Evolutionary conservation across 2,113 vertebrate genomes (phyloP), one percentile per base, ranked within the genome.

Genomic region (Trichomycterus rosablanca): DNA sequence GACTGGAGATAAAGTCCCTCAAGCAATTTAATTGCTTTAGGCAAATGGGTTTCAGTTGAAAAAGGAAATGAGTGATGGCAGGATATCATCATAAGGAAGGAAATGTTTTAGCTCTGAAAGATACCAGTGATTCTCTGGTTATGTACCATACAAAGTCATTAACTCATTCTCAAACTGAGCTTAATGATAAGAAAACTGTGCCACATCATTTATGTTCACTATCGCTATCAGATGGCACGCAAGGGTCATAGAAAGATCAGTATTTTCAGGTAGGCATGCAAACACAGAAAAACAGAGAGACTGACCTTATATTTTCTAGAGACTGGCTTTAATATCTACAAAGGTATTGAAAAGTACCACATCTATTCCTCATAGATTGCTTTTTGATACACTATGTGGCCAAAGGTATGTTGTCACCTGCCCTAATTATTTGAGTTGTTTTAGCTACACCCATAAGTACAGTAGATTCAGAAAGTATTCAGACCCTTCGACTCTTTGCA

Each of bases 61-160:
- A 73, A 74, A 82, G 81, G 83, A 85, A 87, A 76, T 73, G 28
- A 64, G 74, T 24, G 80, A 85, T 83, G 82, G 76, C 73, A 81
- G 79, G 70, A 81, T 78, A 85, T 83, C 83, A 81, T 78, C 77
- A 78, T 68, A 56, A 80, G 85, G 85, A 86, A 88, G 85, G 85
- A 88, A 87, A 83, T 83, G 80, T 85, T 88, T 83, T 79, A 80
- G 78, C 79, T 67, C 76, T 65, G 72, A 61, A 68, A 72, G 73
- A 76, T 77, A 76, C 77, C 73, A 74, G 68, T 76, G 72, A 76
- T 74, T 78, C 58, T 77, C 70, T 62, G 20, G 26, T 70, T 77
- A 66, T 28, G 64, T 42, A 46, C 26, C 48, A 59, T 48, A 73
- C 64, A 73, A 28, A 72, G 60, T 63, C 60, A 71, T 74, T 71